Evolutionary conservation across 1,140 invertebrate species (phyloP).

Genomic region (Sycophaga agraensis): DNA sequence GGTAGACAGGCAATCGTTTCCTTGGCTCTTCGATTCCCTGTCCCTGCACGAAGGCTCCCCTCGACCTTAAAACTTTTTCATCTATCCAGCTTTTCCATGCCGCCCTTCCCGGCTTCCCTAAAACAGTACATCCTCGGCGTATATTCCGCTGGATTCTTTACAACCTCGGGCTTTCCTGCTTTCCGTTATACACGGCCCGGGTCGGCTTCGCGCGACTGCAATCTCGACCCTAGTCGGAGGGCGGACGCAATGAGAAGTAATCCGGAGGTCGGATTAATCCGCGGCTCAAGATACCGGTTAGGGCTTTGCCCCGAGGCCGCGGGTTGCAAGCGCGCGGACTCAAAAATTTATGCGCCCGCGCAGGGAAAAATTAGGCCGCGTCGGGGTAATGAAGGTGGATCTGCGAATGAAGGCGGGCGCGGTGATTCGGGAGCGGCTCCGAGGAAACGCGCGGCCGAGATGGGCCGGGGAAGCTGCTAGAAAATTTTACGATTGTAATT

Average conservation of each 20-base stretch:
- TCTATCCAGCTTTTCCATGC: not conserved
- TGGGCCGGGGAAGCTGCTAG: not conserved
- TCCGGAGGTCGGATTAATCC: constrained; percentile 46
- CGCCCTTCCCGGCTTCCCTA: not conserved
- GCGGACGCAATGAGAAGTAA: constrained; percentile 44
- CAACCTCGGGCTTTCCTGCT: not conserved
- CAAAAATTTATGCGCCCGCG: too few species aligned
- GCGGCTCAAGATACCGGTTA: constrained; percentile 46
- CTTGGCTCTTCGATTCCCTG: too few species aligned
- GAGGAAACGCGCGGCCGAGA: not conserved
- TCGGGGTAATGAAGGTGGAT: not conserved
- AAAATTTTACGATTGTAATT: not conserved
- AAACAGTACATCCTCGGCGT: not conserved
- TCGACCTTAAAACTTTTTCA: constrained; percentile 12
- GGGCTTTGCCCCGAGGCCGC: constrained; percentile 43
- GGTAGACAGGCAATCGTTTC: not conserved
- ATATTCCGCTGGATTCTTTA: constrained; percentile 13
- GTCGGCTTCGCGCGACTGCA: not conserved
- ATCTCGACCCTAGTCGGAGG: not conserved
- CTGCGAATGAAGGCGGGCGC: too few species aligned
- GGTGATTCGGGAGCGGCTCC: not conserved
- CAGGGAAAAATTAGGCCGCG: too few species aligned
- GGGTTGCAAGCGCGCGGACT: too few species aligned
- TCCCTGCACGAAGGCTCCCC: not conserved
- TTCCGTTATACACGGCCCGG: not conserved